A percentile compares a stretch with the other conserved stretches of the same genome.
These are phyloP conservation scores for Centruroides vittatus DNA, from an alignment of 1,140 invertebrate genomes.

Conservation along the genomic window DNA sequence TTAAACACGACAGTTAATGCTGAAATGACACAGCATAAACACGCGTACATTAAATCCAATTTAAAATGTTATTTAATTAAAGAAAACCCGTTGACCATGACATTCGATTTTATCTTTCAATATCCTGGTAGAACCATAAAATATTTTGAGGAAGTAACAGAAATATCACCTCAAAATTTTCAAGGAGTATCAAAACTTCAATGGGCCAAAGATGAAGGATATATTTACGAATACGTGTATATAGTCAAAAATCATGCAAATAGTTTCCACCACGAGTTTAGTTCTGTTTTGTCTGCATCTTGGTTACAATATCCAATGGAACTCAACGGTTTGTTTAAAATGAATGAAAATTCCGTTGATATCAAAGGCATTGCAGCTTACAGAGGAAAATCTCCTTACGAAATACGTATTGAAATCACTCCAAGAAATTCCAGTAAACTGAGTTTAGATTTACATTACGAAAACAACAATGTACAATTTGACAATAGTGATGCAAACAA, in stretches of 20 bases:
- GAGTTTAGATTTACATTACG: no score
- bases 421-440: background rate
- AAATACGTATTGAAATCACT: background rate
- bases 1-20: no score
- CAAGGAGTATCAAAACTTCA: conserved; percentile 1
- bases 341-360: background rate
- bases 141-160: conserved; percentile 1
- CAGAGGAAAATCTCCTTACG: background rate
- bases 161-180: conserved; percentile 1
- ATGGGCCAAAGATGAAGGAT: background rate
- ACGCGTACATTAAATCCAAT: no score
- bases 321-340: background rate
- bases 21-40: no score
- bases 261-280: conserved; percentile 10
- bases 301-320: background rate
- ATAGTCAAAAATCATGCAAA: conserved; percentile 1
- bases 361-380: background rate
- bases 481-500: no score
- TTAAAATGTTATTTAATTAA: no score
- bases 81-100: no score
- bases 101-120: no score
- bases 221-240: conserved; percentile 4
- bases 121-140: no score
- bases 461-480: no score
- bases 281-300: conserved; percentile 1